Evolutionary conservation across 2,113 vertebrate species (phyloP), one percentile per base, ranked within the genome.

Genomic region (Anolis sagrei): DNA sequence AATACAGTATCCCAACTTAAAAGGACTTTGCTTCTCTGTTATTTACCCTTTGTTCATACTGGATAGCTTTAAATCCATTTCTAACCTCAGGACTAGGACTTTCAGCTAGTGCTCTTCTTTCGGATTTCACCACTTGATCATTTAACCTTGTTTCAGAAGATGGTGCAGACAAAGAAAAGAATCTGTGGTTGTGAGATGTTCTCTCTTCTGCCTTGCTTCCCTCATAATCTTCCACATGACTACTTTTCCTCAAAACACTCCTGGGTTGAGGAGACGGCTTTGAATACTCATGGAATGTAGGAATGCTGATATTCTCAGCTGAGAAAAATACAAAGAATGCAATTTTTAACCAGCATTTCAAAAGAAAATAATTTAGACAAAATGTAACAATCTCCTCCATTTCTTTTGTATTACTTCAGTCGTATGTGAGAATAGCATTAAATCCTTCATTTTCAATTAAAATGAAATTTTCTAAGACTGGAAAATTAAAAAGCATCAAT

Each of bases 241-340:
- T 86, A 29, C 73, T 94, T 87, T 93, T 89, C 76, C 87, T 95
- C 29, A 95, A 79, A 27, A 93, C 34, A 69, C 83, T 95, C 90
- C 96, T 95, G 64, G 96, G 96, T 32, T 94, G 95, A 86, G 97
- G 97, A 89, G 90, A 97, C 82, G 97, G 97, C 90, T 89, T 97
- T 0, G 95, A 95, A 19, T 88, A 92, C 73, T 92, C 92, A 73
- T 90, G 95, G 39, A 94, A 85, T 16, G 86, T 44, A 78, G 87
- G 44, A 81, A 86, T 79, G 61, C 85, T 90, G 81, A 82, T 88
- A 78, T 86, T 88, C 84, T 92, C 90, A 90, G 83, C 87, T 93
- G 70, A 89, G 73, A 90, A 92, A 89, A 19, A 51, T 84, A 87
- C 21, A 58, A 82, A 68, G 9, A 0, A 64, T 34, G 48, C 85